Conservation (phyloP, 2,113 vertebrate genomes). For the Motacilla alba region DNA sequence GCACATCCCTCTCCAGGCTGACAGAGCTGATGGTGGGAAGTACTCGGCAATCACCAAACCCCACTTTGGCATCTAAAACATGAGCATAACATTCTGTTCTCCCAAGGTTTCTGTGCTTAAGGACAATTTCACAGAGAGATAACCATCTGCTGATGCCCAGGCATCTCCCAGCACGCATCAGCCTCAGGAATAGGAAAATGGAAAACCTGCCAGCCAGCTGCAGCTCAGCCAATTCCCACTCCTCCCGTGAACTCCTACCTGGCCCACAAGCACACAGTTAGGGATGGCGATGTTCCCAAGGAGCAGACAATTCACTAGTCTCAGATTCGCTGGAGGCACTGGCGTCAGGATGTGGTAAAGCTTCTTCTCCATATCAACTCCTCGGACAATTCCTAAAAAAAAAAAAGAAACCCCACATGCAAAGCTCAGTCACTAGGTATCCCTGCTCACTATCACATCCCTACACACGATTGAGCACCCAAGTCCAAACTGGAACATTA, state of each 20-base stretch:
- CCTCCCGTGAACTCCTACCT: slow-evolving; percentile 71
- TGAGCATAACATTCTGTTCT: background rate
- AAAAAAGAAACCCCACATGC: rapidly evolving
- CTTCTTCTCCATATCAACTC: slow-evolving; percentile 83
- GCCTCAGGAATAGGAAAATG: background rate
- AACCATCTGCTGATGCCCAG: background rate
- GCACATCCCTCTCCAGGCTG: too few species aligned
- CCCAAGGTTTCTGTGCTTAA: background rate
- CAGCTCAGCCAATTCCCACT: background rate
- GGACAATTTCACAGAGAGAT: background rate
- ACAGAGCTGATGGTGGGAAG: background rate
- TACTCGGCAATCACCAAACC: background rate
- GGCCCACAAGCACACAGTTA: slow-evolving; percentile 78
- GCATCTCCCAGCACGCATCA: background rate
- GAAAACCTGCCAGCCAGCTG: background rate
- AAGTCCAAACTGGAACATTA: background rate
- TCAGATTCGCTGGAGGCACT: slow-evolving; percentile 75
- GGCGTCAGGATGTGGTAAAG: slow-evolving; percentile 88
- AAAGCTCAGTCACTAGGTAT: background rate
- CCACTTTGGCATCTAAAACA: background rate
- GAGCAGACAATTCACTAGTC: slow-evolving; percentile 88
- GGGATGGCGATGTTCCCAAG: slow-evolving; percentile 84
- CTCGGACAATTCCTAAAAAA: slow-evolving; percentile 84
- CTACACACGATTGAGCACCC: rapidly evolving
- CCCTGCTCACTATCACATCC: rapidly evolving